Evolutionary conservation across 2,797 vertebrate genomes (phyloP), one percentile per base, ranked within the genome.

Genomic region (Synaphobranchus kaupii): DNA sequence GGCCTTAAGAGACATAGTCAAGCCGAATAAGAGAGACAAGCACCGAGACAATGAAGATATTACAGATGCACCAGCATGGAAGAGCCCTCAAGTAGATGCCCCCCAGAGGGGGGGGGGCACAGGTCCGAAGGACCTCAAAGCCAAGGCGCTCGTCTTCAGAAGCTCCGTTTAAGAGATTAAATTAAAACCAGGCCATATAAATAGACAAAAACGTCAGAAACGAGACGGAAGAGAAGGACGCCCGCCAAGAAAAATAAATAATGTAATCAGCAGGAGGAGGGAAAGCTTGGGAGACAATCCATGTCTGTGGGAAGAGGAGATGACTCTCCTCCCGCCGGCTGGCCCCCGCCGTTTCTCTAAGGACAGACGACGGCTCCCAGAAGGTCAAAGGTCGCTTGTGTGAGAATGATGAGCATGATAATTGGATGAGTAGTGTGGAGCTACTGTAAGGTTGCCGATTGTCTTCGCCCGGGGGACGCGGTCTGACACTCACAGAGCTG

Each of bases 371-470:
- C 66, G 25, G 66, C 66, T n/a, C 66, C n/a, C n/a, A 12, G 66
- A 71, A 28, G 25, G 66, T 71, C 66, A 28, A 25, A 71, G 66
- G 66, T 71, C 66, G 66, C n/a, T 9, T 12, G 10, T 31, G 66
- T 71, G 9, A 71, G 66, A 71, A 71, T 71, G 66, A 28, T 71
- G 28, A 71, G 66, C 66, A 31, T 71, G 66, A 71, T 71, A 71
- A 71, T 71, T 71, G n/a, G 66, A 28, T 28, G 66, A 71, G 66
- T 28, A 12, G 66, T 10, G n/a, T 31, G 66, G 66, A 31, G 66
- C 66, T 71, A 7, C 60, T 63, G 60, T 63, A 63, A 63, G n/a
- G 9, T n/a, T 71, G n/a, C 66, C 66, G 28, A 71, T 71, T 10
- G 66, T 28, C 66, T 31, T 71, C 31, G 66, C 25, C 66, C 31